Conservation (phyloP, 2,113 vertebrate species). For the Prionailurus bengalensis region DNA sequence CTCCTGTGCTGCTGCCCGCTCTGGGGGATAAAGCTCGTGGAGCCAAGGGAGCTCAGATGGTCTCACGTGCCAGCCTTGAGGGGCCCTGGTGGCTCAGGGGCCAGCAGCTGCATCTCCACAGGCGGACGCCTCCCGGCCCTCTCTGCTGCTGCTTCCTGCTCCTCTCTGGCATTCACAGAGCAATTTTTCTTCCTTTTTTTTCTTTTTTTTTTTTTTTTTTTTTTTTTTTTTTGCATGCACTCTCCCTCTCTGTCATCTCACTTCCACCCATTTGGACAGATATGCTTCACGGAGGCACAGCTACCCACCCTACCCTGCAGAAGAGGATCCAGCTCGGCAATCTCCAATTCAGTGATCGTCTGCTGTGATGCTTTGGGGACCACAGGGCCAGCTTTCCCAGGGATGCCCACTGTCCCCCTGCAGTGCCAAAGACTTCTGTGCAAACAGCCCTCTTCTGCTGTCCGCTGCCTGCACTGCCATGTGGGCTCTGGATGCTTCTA, state of each 20-base stretch:
- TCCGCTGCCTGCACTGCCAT: rapidly evolving
- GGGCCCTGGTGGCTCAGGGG: neutral
- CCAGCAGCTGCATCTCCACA: neutral
- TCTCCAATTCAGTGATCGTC: neutral
- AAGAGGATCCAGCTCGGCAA: neutral
- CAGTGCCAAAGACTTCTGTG: slow-evolving; percentile 53
- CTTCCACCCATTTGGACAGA: neutral
- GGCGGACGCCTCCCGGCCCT: neutral
- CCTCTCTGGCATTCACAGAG: neutral
- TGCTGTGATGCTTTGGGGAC: neutral
- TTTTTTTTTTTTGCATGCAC: too few relatives aligned
- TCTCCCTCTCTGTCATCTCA: neutral
- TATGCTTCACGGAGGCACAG: neutral
- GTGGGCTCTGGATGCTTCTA: neutral
- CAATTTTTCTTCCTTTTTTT: neutral
- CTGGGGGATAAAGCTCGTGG: rapidly evolving
- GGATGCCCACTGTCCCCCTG: neutral
- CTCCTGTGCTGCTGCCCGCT: neutral
- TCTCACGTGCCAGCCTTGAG: rapidly evolving
- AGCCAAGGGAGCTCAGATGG: neutral
- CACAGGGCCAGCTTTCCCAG: neutral
- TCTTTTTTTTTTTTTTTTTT: too few relatives aligned
- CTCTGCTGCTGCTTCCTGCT: neutral
- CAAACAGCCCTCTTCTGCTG: neutral
- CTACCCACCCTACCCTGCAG: neutral